A percentile compares a stretch with the other conserved stretches of the same genome.
These are phyloP conservation scores for Drosophila trichaetosa DNA, from an alignment of 2,888 invertebrate species.

Conservation along the genomic window DNA sequence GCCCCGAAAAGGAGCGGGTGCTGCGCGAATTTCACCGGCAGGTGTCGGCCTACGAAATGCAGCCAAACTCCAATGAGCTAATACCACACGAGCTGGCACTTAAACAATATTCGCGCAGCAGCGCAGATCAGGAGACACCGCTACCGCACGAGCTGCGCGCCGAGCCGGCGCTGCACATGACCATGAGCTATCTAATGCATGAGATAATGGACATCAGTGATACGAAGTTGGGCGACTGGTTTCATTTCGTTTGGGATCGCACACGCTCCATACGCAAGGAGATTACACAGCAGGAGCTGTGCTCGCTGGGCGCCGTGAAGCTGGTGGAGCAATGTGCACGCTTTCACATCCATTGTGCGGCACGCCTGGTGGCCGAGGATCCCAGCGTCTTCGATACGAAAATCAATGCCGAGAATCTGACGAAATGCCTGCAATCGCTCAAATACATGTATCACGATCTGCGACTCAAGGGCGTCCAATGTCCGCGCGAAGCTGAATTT, in stretches of 20 bases:
- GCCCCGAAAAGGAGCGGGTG: constrained; percentile 97
- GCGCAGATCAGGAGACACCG: constrained; percentile 98
- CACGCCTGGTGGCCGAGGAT: constrained; percentile 94
- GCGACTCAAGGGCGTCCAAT: constrained; percentile 87
- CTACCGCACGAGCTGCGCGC: constrained; percentile 97
- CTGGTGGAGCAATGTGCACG: constrained; percentile 98
- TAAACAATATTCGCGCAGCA: constrained; percentile 98
- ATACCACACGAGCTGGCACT: constrained; percentile 92
- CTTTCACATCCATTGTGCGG: constrained; percentile 98
- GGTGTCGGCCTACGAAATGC: constrained; percentile 86
- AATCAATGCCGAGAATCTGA: constrained; percentile 98
- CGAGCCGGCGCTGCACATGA: constrained; percentile 91
- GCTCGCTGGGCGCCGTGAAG: constrained; percentile 92
- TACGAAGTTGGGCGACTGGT: constrained; percentile 92
- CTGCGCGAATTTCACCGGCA: constrained; percentile 92
- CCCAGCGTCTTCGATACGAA: constrained; percentile 96
- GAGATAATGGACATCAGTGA: constrained; percentile 90
- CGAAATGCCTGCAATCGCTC: constrained; percentile 97
- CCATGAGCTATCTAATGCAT: constrained; percentile 95
- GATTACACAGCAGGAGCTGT: constrained; percentile 97
- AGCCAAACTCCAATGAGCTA: constrained; percentile 74
- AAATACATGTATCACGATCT: constrained; percentile 98
- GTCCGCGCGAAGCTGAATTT: constrained; percentile 96
- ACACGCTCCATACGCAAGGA: constrained; percentile 98
- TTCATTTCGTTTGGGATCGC: constrained; percentile 98